Evolutionary conservation across 1,140 invertebrate species (phyloP), one percentile per base, ranked within the genome.

Genomic region (Magallana angulata): DNA sequence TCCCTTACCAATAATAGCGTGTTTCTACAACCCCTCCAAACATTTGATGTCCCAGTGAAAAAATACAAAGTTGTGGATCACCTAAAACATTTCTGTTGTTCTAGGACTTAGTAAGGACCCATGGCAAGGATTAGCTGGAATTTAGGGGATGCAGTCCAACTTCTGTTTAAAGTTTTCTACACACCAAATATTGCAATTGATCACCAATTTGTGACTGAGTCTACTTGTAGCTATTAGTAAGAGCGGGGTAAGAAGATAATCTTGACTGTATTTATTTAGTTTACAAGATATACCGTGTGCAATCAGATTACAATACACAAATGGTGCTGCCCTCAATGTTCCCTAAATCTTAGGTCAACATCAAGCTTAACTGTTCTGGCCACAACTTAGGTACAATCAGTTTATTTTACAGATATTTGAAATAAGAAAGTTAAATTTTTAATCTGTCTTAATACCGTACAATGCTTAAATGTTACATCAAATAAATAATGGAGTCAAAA

Each of bases 231-330:
- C 68, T 76, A 76, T 76, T 76, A 76, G 68, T 76, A 76, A 76
- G 68, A 24, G 68, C 68, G 24, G 24, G 24, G 12, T 76, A 76
- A 76, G 68, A 76, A 76, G 68, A 76, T 76, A 76, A 76, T 76
- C 68, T 76, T 36, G 24, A 76, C 18, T 76, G 18, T 76, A 24
- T 76, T 76, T 76, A 24, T 76, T 76, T 76, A 76, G 68, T 76
- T 76, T 76, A 76, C 68, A 76, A 76, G 68, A 76, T 76, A 76
- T 76, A 76, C 68, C 68, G 30, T 76, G 68, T 76, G 68, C 68
- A 76, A 76, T 18, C 24, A 76, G 68, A 24, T 76, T 76, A 76
- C 24, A 76, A 76, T 76, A 76, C 68, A 76, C 68, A 36, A 30
- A 12, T 24, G 9, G 68, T 36, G 24, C 68, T 76, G 9, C 30